phyloP scores from a whole-genome alignment of 2,888 invertebrate species.

The Archips xylosteana region DNA sequence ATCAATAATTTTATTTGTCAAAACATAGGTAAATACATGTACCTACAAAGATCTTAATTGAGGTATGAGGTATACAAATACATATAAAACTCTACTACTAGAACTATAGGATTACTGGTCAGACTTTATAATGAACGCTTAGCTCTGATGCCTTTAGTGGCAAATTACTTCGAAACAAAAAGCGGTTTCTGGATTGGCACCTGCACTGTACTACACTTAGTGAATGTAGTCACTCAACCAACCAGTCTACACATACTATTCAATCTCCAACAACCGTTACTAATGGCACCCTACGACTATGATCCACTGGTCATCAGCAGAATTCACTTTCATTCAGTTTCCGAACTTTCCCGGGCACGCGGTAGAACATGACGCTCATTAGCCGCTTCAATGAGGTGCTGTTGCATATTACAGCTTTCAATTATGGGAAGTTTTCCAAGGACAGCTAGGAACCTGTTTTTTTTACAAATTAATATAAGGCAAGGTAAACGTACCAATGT shows the following conservation, averaged over 20 bases:
- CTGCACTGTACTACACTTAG: background rate
- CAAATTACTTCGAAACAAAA: background rate
- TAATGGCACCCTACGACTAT: conserved; percentile 27
- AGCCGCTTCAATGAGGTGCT: conserved; percentile 24
- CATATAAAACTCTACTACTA: too few relatives aligned
- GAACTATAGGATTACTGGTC: too few relatives aligned
- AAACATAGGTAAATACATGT: too few relatives aligned
- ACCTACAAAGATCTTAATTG: too few relatives aligned
- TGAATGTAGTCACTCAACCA: conserved; percentile 1
- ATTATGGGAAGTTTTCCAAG: conserved; percentile 5
- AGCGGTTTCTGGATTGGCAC: background rate
- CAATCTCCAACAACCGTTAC: conserved; percentile 22
- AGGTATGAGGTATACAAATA: too few relatives aligned
- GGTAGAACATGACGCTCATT: conserved; percentile 10
- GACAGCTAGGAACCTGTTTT: too few relatives aligned
- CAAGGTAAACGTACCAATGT: too few relatives aligned
- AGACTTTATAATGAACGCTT: too few relatives aligned
- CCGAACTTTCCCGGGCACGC: conserved; percentile 27
- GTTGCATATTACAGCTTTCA: conserved; percentile 16
- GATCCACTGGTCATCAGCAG: conserved; percentile 24
- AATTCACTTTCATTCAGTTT: conserved; percentile 34
- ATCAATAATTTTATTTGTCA: too few relatives aligned
- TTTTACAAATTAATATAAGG: too few relatives aligned
- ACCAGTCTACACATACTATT: background rate
- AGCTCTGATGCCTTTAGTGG: too few relatives aligned